Evolutionary conservation across 2,888 invertebrate genomes (phyloP).

Genomic region (Drosophila paracracens): DNA sequence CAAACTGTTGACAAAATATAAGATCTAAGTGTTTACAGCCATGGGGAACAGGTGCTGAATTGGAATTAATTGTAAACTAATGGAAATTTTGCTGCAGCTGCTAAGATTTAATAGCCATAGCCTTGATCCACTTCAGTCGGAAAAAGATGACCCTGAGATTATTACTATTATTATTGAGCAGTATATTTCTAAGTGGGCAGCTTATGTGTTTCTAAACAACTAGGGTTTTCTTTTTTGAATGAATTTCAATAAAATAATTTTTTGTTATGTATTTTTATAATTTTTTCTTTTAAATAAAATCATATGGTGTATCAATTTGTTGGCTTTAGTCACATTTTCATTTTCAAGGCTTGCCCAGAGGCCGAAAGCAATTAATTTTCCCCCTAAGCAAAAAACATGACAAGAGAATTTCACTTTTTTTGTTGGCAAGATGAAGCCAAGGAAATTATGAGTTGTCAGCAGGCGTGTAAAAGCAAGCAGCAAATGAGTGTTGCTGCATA

Average conservation of each 20-base stretch:
- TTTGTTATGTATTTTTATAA: neutral
- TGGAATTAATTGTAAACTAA: slow-evolving; percentile 14
- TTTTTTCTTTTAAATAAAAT: slow-evolving; percentile 3
- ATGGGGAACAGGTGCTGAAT: slow-evolving; percentile 9
- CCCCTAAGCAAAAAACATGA: slow-evolving; percentile 63
- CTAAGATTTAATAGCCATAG: slow-evolving; percentile 4
- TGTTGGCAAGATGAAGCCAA: slow-evolving; percentile 15
- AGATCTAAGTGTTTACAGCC: neutral
- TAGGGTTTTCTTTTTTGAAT: neutral
- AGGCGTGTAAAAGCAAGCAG: slow-evolving; percentile 41
- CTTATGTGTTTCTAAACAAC: neutral
- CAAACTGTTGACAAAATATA: slow-evolving; percentile 23
- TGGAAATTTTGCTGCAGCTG: slow-evolving; percentile 34
- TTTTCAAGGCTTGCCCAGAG: slow-evolving; percentile 35
- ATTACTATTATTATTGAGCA: neutral
- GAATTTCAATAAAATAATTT: neutral
- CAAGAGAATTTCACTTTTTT: slow-evolving; percentile 39
- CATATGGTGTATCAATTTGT: slow-evolving; percentile 23
- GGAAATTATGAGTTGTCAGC: slow-evolving; percentile 59
- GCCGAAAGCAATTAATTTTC: slow-evolving; percentile 59
- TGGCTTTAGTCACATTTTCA: slow-evolving; percentile 4
- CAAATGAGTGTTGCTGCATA: slow-evolving; percentile 52
- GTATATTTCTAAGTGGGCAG: neutral
- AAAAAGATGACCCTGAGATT: neutral
- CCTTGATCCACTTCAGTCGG: slow-evolving; percentile 15